Conservation (phyloP, 2,888 invertebrate genomes). For the Tipula confusa region DNA sequence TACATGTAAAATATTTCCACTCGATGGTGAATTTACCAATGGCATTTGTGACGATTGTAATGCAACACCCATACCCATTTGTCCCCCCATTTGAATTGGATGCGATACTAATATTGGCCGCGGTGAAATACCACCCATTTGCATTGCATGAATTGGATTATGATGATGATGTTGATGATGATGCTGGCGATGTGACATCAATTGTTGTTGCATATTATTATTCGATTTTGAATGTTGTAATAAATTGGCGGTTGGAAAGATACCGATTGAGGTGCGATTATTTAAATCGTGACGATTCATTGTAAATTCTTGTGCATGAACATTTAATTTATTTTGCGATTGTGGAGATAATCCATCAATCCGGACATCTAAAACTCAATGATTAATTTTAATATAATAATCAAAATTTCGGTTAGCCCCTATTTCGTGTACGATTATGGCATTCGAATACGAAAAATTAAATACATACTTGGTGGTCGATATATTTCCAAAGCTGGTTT, state of each 20-base stretch:
- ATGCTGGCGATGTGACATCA: constrained; percentile 37
- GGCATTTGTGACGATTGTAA: constrained; percentile 44
- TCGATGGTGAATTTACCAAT: constrained; percentile 61
- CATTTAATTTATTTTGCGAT: constrained; percentile 67
- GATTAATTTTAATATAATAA: constrained; percentile 27
- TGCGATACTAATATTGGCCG: constrained; percentile 48
- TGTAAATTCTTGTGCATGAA: constrained; percentile 86
- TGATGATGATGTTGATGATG: constrained; percentile 37
- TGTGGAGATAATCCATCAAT: constrained; percentile 51
- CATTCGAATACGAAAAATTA: neutral
- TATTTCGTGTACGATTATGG: neutral
- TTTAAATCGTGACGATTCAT: constrained; percentile 54
- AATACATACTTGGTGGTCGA: constrained; percentile 74
- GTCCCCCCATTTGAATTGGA: constrained; percentile 44
- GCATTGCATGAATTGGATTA: constrained; percentile 34
- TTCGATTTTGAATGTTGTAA: constrained; percentile 53
- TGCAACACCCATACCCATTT: constrained; percentile 40
- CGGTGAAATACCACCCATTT: constrained; percentile 40
- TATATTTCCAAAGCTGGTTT: constrained; percentile 87
- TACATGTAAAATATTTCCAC: constrained; percentile 65
- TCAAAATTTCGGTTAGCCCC: neutral
- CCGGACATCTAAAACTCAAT: constrained; percentile 54
- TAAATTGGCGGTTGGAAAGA: constrained; percentile 41
- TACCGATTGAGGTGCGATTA: constrained; percentile 45
- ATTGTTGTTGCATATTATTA: constrained; percentile 55